A percentile compares a stretch with the other conserved stretches of the same genome.
Evolutionary conservation across 2,797 vertebrate species (phyloP).

Genomic region (Helostoma temminkii): DNA sequence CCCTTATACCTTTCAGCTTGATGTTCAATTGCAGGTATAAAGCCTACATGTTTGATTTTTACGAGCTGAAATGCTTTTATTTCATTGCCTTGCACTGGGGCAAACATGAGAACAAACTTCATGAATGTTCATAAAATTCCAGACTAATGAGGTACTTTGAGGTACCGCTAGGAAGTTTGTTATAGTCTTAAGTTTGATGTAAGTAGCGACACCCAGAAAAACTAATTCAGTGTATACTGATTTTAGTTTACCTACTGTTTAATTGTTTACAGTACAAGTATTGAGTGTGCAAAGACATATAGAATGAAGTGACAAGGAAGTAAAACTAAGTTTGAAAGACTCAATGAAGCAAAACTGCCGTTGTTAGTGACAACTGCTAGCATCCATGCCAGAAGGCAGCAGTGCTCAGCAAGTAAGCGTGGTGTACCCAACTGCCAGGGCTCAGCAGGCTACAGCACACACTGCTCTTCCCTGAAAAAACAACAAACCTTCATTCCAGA

Average conservation of each 20-base stretch:
- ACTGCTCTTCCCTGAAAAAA: conserved; percentile 30
- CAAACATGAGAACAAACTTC: conserved; percentile 60
- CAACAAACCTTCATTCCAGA: conserved; percentile 36
- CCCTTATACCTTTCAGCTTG: conserved; percentile 74
- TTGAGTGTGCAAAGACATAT: conserved; percentile 12
- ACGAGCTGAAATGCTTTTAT: conserved; percentile 65
- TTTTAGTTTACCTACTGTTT: conserved; percentile 5
- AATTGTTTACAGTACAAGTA: conserved; percentile 5
- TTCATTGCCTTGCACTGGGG: conserved; percentile 42
- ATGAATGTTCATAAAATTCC: conserved; percentile 46
- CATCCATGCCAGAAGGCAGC: conserved; percentile 56
- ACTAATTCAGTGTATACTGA: neutral
- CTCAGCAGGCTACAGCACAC: conserved; percentile 62
- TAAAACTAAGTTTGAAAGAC: conserved; percentile 42
- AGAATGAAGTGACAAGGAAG: conserved; percentile 19
- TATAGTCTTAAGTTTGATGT: conserved; percentile 21
- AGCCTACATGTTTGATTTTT: conserved; percentile 73
- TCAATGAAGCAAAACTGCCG: conserved; percentile 36
- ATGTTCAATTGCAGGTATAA: conserved; percentile 72
- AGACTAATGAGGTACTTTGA: conserved; percentile 36
- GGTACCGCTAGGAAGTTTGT: conserved; percentile 39
- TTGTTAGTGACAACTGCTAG: conserved; percentile 34
- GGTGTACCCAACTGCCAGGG: conserved; percentile 57
- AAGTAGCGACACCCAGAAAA: neutral
- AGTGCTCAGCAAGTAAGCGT: conserved; percentile 60